Conservation (phyloP, 2,113 vertebrate species). For the Sturnus vulgaris region DNA sequence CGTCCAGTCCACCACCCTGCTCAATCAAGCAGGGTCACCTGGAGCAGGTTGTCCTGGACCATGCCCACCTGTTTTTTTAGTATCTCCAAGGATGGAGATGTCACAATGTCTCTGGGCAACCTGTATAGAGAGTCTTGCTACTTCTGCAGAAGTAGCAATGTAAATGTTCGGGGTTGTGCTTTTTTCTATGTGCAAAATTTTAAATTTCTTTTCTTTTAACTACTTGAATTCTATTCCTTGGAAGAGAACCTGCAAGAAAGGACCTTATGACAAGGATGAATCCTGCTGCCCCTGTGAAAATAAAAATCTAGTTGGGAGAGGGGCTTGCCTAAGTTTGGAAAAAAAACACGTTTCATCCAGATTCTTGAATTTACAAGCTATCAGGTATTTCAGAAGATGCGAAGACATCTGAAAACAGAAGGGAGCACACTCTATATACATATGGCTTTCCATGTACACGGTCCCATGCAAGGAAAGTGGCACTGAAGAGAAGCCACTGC, state of each 20-base stretch:
- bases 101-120: background rate
- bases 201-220: background rate
- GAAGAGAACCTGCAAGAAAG: background rate
- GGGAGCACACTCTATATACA: background rate
- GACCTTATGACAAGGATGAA: background rate
- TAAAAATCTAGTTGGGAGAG: background rate
- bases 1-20: background rate
- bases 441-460: fast-evolving
- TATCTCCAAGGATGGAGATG: background rate
- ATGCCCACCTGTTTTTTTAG: fast-evolving
- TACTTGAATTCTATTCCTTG: background rate
- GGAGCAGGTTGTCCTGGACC: background rate
- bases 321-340: background rate
- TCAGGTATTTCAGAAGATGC: background rate
- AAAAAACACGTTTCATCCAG: background rate
- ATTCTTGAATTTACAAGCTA: background rate
- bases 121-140: background rate
- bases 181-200: background rate
- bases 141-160: background rate
- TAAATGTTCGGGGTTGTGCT: background rate
- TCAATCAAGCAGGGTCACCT: background rate
- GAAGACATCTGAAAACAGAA: background rate
- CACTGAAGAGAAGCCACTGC: background rate
- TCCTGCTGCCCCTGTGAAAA: background rate
- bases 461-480: background rate